phyloP scores from a whole-genome alignment of 2,797 vertebrate genomes.

The Tamandua tetradactyla region DNA sequence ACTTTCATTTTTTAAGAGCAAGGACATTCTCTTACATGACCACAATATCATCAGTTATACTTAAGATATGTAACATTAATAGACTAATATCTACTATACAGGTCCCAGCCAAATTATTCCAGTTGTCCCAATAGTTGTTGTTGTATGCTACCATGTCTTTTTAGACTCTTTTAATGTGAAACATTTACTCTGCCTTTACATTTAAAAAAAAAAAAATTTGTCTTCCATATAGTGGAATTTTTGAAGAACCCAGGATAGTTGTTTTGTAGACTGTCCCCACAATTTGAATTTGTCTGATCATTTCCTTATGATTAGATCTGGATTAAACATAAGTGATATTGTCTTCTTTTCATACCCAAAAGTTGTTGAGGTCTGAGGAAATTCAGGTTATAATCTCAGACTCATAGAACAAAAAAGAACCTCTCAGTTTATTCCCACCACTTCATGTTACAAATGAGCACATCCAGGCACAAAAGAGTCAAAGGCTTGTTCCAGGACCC shows the following conservation, averaged over 20 bases:
- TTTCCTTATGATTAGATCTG: background rate
- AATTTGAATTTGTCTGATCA: background rate
- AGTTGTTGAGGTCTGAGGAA: background rate
- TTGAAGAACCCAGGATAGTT: background rate
- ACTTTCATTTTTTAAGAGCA: background rate
- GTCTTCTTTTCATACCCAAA: background rate
- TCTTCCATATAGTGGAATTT: background rate
- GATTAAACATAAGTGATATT: background rate
- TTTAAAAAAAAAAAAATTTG: background rate
- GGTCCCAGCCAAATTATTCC: background rate
- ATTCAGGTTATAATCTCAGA: background rate
- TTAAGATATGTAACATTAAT: background rate
- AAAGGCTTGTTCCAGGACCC: rapidly evolving
- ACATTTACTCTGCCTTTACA: background rate
- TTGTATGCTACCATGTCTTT: background rate
- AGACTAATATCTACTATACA: background rate
- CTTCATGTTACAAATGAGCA: background rate
- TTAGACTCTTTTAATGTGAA: background rate
- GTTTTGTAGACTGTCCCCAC: background rate
- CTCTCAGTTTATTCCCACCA: background rate
- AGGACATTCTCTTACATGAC: background rate
- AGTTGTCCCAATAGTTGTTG: background rate
- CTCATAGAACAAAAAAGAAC: background rate
- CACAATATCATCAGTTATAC: background rate
- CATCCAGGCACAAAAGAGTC: background rate